Evolutionary conservation across 2,888 invertebrate genomes (phyloP).

Genomic region (Papilio elwesi): DNA sequence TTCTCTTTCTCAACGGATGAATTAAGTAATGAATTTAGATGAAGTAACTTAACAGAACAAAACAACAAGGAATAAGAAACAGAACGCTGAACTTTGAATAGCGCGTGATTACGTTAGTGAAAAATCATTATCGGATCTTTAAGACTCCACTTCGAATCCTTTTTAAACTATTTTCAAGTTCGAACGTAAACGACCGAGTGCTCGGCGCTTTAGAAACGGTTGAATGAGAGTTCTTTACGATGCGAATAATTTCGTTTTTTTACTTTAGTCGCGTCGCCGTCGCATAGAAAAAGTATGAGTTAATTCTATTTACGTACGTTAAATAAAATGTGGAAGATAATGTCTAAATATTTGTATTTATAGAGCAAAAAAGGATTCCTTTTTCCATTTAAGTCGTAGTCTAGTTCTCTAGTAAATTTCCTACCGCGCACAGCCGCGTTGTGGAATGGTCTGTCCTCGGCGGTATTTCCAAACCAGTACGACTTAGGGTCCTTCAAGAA

Average conservation of each 20-base stretch:
- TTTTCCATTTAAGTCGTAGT: too few relatives aligned
- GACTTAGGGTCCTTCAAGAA: too few relatives aligned
- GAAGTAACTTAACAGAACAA: constrained; percentile 5
- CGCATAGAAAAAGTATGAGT: not conserved
- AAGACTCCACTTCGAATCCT: constrained; percentile 33
- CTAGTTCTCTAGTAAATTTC: too few relatives aligned
- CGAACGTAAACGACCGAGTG: constrained; percentile 25
- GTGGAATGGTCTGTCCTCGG: too few relatives aligned
- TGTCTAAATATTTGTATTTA: too few relatives aligned
- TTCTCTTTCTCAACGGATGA: not conserved
- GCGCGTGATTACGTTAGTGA: constrained; percentile 37
- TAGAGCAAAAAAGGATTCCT: too few relatives aligned
- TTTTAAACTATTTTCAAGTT: constrained; percentile 39
- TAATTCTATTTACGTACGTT: not conserved
- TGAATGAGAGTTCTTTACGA: constrained; percentile 33
- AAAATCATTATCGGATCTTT: constrained; percentile 39
- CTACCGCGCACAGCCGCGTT: too few relatives aligned
- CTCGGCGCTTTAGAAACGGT: constrained; percentile 18
- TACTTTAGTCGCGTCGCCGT: not conserved
- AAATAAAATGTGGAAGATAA: too few relatives aligned
- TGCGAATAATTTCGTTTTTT: constrained; percentile 25
- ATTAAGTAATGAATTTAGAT: constrained; percentile 19
- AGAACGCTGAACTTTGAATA: constrained; percentile 30
- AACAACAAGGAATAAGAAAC: constrained; percentile 6
- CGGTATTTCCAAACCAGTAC: too few relatives aligned